Evolutionary conservation across 2,888 invertebrate genomes (phyloP).

Genomic region (Sisyra nigra): DNA sequence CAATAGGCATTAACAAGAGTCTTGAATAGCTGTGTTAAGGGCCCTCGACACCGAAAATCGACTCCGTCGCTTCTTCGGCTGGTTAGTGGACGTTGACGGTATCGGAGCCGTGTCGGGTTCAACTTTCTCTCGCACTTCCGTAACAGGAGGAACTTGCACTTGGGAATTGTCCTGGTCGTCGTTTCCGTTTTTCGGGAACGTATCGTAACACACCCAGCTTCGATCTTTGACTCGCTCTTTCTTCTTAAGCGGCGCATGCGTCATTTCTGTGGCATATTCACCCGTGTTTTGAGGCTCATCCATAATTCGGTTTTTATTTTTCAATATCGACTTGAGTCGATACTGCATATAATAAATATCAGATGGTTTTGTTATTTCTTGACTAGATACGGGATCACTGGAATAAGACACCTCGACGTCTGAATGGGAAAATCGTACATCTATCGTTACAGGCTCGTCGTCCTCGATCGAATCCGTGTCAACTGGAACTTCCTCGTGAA

Average conservation of each 20-base stretch:
- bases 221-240: slow-evolving; percentile 1
- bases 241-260: not conserved
- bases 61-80: slow-evolving; percentile 6
- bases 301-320: slow-evolving; percentile 6
- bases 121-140: slow-evolving; percentile 5
- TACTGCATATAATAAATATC: slow-evolving; percentile 25
- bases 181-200: slow-evolving; percentile 3
- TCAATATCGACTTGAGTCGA: slow-evolving; percentile 6
- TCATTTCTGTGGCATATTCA: not conserved
- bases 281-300: slow-evolving; percentile 6
- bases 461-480: not conserved
- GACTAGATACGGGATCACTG: not conserved
- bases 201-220: slow-evolving; percentile 4
- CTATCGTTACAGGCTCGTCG: slow-evolving; percentile 7
- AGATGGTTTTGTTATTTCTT: slow-evolving; percentile 27
- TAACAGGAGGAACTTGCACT: slow-evolving; percentile 3
- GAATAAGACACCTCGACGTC: slow-evolving; percentile 13
- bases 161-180: slow-evolving; percentile 5
- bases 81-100: not conserved
- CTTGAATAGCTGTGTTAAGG: no score
- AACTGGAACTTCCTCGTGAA: not conserved
- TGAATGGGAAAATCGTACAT: slow-evolving; percentile 26
- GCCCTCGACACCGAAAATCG: slow-evolving; percentile 7
- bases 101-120: not conserved
- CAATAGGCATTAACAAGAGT: no score